Conservation (phyloP, 1,140 invertebrate species). For the Nephila pilipes region DNA sequence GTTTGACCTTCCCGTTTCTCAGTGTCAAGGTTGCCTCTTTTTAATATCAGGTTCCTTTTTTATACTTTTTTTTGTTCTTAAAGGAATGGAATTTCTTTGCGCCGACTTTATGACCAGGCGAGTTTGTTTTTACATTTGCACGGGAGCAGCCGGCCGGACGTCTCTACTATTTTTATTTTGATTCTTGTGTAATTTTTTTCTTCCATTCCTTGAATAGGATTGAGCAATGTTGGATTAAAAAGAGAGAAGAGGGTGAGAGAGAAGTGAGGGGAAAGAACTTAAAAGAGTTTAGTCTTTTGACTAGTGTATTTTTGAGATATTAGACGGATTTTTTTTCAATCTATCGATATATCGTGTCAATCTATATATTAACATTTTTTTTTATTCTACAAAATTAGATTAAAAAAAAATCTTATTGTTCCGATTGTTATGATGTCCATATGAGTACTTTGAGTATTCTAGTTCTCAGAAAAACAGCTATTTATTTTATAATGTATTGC, state of each 20-base stretch:
- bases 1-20: conserved; percentile 74
- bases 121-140: conserved; percentile 31
- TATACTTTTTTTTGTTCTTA: not conserved
- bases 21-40: conserved; percentile 71
- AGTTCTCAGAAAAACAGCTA: too few species aligned
- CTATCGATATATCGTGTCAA: not conserved
- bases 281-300: not conserved
- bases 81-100: conserved; percentile 33
- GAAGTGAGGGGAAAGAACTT: not conserved
- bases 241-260: not conserved
- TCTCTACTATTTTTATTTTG: conserved; percentile 12
- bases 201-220: not conserved
- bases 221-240: not conserved
- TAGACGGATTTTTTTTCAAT: not conserved
- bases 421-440: too few species aligned
- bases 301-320: not conserved
- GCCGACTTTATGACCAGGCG: conserved; percentile 39
- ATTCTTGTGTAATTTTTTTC: conserved; percentile 19
- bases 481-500: too few species aligned
- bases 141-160: conserved; percentile 28
- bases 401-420: too few species aligned
- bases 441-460: too few species aligned
- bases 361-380: too few species aligned
- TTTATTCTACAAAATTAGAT: too few species aligned
- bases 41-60: conserved; percentile 49